A percentile compares a stretch with the other conserved stretches of the same genome.
Conservation (phyloP, 2,113 vertebrate genomes). For the Serinus canaria region DNA sequence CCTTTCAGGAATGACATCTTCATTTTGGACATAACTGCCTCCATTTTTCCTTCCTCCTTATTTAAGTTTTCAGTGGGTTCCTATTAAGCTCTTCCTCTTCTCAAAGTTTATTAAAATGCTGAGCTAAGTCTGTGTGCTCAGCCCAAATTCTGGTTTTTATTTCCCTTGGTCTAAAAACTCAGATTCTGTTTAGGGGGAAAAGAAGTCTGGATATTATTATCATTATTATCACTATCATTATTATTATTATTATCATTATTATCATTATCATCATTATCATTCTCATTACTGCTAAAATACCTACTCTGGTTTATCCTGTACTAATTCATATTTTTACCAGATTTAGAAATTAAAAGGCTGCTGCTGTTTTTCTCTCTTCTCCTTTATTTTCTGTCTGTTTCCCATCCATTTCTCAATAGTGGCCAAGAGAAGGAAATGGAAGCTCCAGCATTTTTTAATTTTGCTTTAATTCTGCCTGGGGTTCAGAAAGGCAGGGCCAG, state of each 20-base stretch:
- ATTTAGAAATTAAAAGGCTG: not conserved
- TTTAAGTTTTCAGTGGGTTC: not conserved
- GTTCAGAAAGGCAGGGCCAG: not conserved
- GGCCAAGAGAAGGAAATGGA: not conserved
- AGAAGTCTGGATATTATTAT: not conserved
- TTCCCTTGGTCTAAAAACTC: not conserved
- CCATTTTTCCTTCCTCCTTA: not conserved
- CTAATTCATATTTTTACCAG: not conserved
- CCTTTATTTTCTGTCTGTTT: not conserved
- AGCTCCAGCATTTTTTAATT: not conserved
- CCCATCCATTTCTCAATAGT: not conserved
- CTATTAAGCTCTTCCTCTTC: not conserved
- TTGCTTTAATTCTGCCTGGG: not conserved
- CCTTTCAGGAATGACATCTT: not conserved
- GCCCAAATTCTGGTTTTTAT: not conserved
- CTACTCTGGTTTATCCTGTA: not conserved
- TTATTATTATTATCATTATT: rapidly evolving
- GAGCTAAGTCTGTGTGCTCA: not conserved
- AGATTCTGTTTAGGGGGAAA: rapidly evolving
- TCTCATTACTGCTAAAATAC: not conserved
- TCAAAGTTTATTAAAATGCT: not conserved
- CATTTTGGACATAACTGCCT: not conserved
- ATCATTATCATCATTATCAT: no score
- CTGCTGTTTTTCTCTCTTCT: not conserved
- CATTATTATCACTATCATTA: no score